Evolutionary conservation across 1,140 invertebrate species (phyloP).

Genomic region (Procambarus virginalis): DNA sequence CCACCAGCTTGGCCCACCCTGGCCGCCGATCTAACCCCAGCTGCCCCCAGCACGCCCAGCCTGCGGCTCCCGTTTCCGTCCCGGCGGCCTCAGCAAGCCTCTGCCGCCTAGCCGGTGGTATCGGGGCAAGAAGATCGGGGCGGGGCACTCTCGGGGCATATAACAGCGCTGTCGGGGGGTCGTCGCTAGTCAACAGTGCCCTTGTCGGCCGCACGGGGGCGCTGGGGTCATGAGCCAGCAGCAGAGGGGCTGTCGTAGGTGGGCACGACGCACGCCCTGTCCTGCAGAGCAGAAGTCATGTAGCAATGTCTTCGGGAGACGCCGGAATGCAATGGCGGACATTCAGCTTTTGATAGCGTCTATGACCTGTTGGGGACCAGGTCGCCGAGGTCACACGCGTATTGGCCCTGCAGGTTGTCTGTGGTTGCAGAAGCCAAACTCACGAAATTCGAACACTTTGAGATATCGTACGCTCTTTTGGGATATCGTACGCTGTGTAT

Average conservation of each 20-base stretch:
- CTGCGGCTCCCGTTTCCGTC: background rate
- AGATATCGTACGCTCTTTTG: no score
- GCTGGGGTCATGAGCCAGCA: background rate
- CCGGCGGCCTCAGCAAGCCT: background rate
- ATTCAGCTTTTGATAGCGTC: no score
- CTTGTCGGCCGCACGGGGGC: background rate
- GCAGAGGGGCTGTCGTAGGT: background rate
- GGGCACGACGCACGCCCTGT: background rate
- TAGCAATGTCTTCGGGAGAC: no score
- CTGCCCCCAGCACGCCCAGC: background rate
- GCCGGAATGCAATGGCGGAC: no score
- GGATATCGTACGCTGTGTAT: no score
- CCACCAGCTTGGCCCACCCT: conserved; percentile 42
- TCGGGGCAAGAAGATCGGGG: background rate
- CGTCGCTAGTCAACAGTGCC: background rate
- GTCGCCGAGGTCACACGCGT: no score
- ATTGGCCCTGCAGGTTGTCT: no score
- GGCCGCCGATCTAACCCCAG: background rate
- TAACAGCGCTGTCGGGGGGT: background rate
- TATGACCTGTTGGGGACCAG: no score
- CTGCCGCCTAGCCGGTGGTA: background rate
- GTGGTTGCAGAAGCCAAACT: no score
- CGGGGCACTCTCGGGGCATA: background rate
- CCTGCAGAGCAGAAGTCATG: no score
- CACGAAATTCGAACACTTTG: no score